Conservation (phyloP, 2,113 vertebrate genomes). For the Columba janthina region DNA sequence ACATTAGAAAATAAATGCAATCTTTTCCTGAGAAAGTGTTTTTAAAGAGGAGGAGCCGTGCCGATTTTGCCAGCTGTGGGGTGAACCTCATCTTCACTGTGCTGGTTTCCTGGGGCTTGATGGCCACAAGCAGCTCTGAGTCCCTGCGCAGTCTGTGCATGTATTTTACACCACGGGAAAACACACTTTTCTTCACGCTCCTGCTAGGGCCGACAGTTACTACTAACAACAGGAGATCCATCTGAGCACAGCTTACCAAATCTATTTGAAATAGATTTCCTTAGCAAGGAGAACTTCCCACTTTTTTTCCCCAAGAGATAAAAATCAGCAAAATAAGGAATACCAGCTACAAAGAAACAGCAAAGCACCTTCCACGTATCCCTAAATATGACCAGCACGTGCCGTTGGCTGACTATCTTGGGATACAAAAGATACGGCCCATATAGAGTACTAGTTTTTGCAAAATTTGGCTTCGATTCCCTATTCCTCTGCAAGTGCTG, state of each 20-base stretch:
- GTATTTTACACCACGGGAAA: neutral
- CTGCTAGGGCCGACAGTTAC: neutral
- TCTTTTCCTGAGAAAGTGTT: neutral
- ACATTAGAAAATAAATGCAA: accelerated
- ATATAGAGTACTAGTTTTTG: neutral
- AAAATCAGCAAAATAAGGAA: neutral
- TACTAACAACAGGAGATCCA: neutral
- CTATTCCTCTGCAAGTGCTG: neutral
- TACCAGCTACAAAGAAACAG: neutral
- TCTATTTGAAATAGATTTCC: neutral
- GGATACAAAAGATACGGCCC: neutral
- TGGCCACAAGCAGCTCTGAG: neutral
- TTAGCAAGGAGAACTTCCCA: neutral
- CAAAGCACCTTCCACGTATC: neutral
- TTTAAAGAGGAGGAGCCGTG: neutral
- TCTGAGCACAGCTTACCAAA: neutral
- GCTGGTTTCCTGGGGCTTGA: neutral
- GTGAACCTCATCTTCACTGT: neutral
- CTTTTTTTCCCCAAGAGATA: neutral
- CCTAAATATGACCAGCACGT: neutral
- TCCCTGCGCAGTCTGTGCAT: neutral
- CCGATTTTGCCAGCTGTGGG: neutral
- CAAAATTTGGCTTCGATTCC: neutral
- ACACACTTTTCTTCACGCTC: neutral
- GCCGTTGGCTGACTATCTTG: neutral